Conservation (phyloP, 2,797 vertebrate genomes). For the Myotis findleyi region DNA sequence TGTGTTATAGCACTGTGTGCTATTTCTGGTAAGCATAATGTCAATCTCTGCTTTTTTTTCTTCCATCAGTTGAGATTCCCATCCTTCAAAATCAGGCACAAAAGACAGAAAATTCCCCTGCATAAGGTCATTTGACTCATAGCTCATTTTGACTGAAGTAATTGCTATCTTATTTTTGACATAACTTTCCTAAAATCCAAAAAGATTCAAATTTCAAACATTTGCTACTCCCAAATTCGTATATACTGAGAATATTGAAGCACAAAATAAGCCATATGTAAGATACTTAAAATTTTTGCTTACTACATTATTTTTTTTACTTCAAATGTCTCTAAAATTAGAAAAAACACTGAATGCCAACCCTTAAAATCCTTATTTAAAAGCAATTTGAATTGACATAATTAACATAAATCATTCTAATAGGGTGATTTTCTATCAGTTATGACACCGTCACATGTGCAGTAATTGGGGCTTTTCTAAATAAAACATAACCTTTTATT, state of each 20-base stretch:
- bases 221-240: background rate
- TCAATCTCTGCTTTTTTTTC: background rate
- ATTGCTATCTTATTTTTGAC: background rate
- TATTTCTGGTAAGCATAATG: background rate
- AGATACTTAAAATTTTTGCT: constrained; percentile 58
- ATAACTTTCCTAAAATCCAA: background rate
- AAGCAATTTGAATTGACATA: constrained; percentile 79
- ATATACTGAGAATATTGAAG: background rate
- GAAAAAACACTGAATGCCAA: constrained; percentile 69
- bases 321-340: constrained; percentile 81
- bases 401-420: constrained; percentile 84
- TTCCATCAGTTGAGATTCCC: background rate
- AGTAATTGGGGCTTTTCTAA: constrained; percentile 79
- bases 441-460: constrained; percentile 80
- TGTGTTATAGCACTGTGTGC: background rate
- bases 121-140: background rate
- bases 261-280: background rate
- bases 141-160: background rate
- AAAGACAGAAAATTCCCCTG: background rate
- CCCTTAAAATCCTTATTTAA: constrained; percentile 75
- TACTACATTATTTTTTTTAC: constrained; percentile 69
- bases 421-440: constrained; percentile 81
- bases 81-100: background rate
- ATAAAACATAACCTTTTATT: constrained; percentile 80
- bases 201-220: background rate